Evolutionary conservation across 2,888 invertebrate genomes (phyloP).

Genomic region (Campoplex nolae): DNA sequence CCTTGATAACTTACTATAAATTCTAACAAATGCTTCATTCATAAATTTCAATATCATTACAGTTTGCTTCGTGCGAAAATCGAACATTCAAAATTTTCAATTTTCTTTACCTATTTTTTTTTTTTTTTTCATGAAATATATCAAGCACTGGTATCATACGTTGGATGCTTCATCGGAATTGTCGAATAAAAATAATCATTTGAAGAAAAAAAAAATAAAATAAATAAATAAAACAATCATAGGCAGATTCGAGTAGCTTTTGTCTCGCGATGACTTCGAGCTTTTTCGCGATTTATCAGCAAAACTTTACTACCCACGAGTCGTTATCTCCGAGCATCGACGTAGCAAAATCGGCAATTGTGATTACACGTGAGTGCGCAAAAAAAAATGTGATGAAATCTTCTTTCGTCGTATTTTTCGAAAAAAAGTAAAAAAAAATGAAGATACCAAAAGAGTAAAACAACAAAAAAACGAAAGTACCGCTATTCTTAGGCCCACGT

Average conservation of each 20-base stretch:
- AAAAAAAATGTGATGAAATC: conserved; percentile 6
- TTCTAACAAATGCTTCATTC: conserved; percentile 75
- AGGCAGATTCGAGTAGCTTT: no score
- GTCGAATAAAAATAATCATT: background rate
- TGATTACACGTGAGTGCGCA: conserved; percentile 4
- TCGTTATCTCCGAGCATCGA: background rate
- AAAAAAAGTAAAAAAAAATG: conserved; percentile 42
- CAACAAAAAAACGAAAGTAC: conserved; percentile 78
- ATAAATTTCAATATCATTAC: conserved; percentile 79
- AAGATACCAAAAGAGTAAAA: conserved; percentile 38
- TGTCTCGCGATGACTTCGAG: no score
- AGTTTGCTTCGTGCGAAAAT: conserved; percentile 72
- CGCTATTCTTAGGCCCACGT: conserved; percentile 74
- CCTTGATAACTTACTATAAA: conserved; percentile 76
- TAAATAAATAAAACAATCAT: background rate
- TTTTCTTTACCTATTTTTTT: background rate
- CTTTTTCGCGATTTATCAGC: background rate
- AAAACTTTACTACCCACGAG: background rate
- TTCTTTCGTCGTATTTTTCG: background rate
- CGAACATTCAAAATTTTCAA: conserved; percentile 10
- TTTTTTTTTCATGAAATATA: background rate
- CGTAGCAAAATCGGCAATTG: conserved; percentile 28
- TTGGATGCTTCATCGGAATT: background rate
- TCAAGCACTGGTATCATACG: background rate
- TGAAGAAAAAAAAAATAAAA: background rate